Evolutionary conservation across 2,113 vertebrate genomes (phyloP).

Genomic region (Gallinago undulata): DNA sequence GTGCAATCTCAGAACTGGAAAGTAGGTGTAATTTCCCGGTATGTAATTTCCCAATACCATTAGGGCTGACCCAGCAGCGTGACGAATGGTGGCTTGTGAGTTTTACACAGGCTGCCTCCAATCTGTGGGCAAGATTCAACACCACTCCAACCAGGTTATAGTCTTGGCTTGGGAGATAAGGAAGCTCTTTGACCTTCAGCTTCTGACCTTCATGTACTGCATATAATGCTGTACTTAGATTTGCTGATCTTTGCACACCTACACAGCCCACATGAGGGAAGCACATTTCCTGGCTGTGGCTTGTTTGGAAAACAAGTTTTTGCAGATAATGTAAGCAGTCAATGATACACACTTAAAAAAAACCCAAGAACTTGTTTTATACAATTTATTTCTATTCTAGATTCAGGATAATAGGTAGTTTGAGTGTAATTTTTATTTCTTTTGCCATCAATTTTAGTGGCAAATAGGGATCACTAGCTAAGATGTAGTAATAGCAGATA

Average conservation of each 20-base stretch:
- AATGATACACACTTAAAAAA: not conserved
- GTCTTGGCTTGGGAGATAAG: not conserved
- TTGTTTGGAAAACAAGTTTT: not conserved
- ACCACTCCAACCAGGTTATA: not conserved
- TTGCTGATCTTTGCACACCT: not conserved
- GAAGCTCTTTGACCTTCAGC: not conserved
- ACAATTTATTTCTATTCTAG: not conserved
- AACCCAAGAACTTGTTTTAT: not conserved
- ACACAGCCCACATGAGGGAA: not conserved
- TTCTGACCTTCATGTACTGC: not conserved
- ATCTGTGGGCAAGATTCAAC: not conserved
- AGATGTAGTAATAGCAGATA: not conserved
- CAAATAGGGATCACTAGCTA: not conserved
- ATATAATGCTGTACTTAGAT: not conserved
- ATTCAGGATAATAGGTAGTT: not conserved
- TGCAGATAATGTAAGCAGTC: not conserved
- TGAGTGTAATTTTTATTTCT: not conserved
- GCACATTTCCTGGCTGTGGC: not conserved
- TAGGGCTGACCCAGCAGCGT: not conserved
- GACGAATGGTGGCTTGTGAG: fast-evolving
- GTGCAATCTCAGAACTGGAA: not conserved
- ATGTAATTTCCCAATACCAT: not conserved
- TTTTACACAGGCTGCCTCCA: not conserved
- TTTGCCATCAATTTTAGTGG: not conserved
- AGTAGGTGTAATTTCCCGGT: not conserved